A percentile compares a stretch with the other conserved stretches of the same genome.
These are phyloP conservation scores for Trissoscelio sp. DNA, from an alignment of 2,888 invertebrate species.

Conservation along the genomic window DNA sequence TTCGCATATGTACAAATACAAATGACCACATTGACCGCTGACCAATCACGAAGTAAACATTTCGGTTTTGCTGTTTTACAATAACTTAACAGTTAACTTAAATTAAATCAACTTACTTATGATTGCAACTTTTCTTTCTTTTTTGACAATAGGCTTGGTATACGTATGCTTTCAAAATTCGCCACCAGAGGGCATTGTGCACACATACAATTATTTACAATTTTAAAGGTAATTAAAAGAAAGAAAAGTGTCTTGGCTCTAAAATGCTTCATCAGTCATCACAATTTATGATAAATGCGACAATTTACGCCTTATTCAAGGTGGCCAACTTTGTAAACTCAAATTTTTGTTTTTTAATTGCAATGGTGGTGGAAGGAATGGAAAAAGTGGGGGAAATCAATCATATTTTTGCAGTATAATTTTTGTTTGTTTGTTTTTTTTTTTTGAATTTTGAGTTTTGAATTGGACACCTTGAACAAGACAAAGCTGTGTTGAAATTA, in stretches of 20 bases:
- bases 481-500: slow-evolving; percentile 34
- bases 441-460: slow-evolving; percentile 7
- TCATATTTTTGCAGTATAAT: no score
- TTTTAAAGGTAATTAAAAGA: slow-evolving; percentile 30
- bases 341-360: slow-evolving; percentile 11
- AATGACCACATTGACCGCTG: background rate
- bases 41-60: slow-evolving; percentile 11
- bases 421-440: no score
- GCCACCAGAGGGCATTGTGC: no score
- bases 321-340: slow-evolving; percentile 35
- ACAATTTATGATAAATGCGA: slow-evolving; percentile 52
- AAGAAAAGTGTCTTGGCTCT: slow-evolving; percentile 47
- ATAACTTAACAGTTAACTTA: slow-evolving; percentile 47
- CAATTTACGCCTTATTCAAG: slow-evolving; percentile 29
- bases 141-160: no score
- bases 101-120: slow-evolving; percentile 39
- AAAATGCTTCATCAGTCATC: slow-evolving; percentile 59
- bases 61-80: slow-evolving; percentile 48
- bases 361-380: background rate
- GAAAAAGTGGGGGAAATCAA: no score
- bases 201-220: no score
- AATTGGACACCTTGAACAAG: slow-evolving; percentile 49
- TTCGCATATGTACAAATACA: slow-evolving; percentile 28
- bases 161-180: no score
- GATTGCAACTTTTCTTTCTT: slow-evolving; percentile 46